Percentiles rank a stretch among this genome's conserved stretches.
Evolutionary conservation across 2,888 invertebrate species (phyloP).

Genomic region (Heteropelma amictum): DNA sequence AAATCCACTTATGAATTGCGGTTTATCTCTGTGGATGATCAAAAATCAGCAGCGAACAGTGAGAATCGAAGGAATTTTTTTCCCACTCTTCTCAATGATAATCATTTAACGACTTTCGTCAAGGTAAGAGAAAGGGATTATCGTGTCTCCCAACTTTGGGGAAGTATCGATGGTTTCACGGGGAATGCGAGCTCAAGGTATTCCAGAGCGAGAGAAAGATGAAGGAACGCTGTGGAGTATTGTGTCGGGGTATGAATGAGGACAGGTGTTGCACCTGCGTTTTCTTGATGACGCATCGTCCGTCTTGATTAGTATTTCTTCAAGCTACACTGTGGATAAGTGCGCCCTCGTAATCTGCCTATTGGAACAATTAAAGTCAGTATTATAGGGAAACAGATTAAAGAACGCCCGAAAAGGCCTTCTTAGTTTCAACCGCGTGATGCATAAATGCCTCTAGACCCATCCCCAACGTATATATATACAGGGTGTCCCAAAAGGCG

Average conservation of each 20-base stretch:
- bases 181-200: neutral
- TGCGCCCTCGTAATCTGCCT: conserved; percentile 41
- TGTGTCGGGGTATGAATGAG: no score
- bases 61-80: neutral
- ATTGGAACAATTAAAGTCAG: conserved; percentile 71
- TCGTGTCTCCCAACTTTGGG: conserved; percentile 18
- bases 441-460: neutral
- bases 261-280: conserved; percentile 53
- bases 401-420: conserved; percentile 14
- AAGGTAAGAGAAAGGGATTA: neutral
- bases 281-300: conserved; percentile 15
- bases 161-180: conserved; percentile 29
- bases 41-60: no score
- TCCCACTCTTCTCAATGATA: neutral
- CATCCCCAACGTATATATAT: neutral
- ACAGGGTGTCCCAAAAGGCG: neutral
- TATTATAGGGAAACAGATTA: conserved; percentile 71
- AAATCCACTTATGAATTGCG: no score
- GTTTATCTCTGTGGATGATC: no score
- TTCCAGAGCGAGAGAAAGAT: neutral
- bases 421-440: neutral
- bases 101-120: neutral
- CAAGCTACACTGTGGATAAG: no score
- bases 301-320: conserved; percentile 15
- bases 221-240: neutral